Base-by-base conservation (phyloP, 2,113 vertebrate species). In the Neotoma lepida region DNA sequence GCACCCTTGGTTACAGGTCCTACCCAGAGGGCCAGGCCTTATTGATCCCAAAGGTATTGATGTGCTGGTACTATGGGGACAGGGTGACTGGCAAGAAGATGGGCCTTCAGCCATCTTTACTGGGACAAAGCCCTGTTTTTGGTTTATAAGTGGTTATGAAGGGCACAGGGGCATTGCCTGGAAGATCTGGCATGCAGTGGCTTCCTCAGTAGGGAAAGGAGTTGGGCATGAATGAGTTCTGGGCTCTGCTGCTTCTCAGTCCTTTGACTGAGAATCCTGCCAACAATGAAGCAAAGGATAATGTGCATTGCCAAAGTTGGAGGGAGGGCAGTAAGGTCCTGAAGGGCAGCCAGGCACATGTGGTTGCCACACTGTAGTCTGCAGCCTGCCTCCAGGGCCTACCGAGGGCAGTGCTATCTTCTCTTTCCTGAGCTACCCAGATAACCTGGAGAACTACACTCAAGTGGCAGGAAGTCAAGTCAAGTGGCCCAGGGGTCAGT, bases 281-380 rank as follows among this genome's bases (percentile, higher is more conserved):
- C 56, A 58, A 17, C 9, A 41, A 18, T 1, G 2, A 28, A 12
- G 44, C 18, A 18, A 70, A 51, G 0, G 10, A 54, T 51, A 30
- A 0, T 4, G 1, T 0, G 1, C 26, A 9, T 28, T 20, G 12
- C 24, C 41, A 3, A 13, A n/a, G 20, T 0, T 24, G 5, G 63
- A 61, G 41, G 86, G 80, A 9, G 20, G 18, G 46, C n/a, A 7
- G 22, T 7, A 9, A 41, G n/a, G 56, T 3, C 6, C 28, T 14
- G 18, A 80, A 76, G 56, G 54, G 66, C 24, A 15, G 5, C 44
- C 13, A 33, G 10, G 54, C 5, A 54, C 35, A 3, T 28, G 17
- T 0, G 39, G 44, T 18, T 12, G 7, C 28, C 1, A 17, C 0
- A 4, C 51, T 7, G 20, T 9, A 22, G 1, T 13, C 63, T 63